Conservation (phyloP, 1,140 invertebrate genomes). For the Cephus cinctus region DNA sequence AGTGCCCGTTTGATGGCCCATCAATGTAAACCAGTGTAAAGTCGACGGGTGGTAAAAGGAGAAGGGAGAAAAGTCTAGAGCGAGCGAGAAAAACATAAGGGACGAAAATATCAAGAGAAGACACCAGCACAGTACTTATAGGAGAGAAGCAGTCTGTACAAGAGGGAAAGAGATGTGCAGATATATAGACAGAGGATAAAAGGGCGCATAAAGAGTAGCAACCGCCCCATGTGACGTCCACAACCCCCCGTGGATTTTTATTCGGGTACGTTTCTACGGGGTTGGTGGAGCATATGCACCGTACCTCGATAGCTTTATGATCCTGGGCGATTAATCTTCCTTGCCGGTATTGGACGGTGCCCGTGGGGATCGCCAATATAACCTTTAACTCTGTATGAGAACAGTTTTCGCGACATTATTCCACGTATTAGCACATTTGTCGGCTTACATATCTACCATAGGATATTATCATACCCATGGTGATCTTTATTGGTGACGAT, state of each 20-base stretch:
- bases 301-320: slow-evolving; percentile 43
- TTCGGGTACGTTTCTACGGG: slow-evolving; percentile 23
- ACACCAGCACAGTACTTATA: too few species aligned
- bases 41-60: slow-evolving; percentile 18
- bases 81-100: too few species aligned
- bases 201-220: too few species aligned
- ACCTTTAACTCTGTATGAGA: neutral
- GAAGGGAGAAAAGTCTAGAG: slow-evolving; percentile 1
- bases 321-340: slow-evolving; percentile 49
- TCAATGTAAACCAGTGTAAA: slow-evolving; percentile 51
- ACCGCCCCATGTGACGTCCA: too few species aligned
- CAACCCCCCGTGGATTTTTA: slow-evolving; percentile 20
- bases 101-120: too few species aligned
- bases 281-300: slow-evolving; percentile 13
- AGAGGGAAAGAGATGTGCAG: too few species aligned
- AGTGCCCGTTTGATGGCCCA: slow-evolving; percentile 45
- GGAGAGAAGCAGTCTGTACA: too few species aligned
- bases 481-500: too few species aligned
- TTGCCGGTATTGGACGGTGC: slow-evolving; percentile 16
- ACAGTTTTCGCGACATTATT: too few species aligned
- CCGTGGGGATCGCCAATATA: neutral
- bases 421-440: slow-evolving; percentile 5
- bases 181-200: too few species aligned
- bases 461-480: too few species aligned
- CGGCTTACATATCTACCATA: neutral